Evolutionary conservation across 2,113 vertebrate genomes (phyloP).

Genomic region (Quiscalus mexicanus): DNA sequence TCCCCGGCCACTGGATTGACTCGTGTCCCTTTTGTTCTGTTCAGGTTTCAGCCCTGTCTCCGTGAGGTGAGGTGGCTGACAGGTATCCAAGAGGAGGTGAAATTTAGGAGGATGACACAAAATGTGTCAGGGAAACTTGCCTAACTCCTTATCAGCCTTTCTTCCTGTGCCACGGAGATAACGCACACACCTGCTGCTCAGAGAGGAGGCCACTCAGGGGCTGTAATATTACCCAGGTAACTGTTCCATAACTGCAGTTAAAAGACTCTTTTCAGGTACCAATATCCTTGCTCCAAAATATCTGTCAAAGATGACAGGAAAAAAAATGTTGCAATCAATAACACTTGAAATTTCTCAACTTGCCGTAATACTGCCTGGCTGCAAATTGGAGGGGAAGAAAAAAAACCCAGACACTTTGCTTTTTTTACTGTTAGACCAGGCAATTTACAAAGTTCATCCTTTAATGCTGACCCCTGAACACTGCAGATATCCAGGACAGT

Average conservation of each 20-base stretch:
- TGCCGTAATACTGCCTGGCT: background rate
- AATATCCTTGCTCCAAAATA: background rate
- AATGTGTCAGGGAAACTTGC: background rate
- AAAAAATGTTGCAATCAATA: background rate
- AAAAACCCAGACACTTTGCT: background rate
- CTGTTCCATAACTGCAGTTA: background rate
- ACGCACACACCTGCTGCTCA: background rate
- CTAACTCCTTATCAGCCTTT: background rate
- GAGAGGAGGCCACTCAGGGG: background rate
- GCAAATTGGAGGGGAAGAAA: background rate
- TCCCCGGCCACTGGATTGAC: rapidly evolving
- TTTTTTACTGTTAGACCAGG: background rate
- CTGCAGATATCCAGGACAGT: background rate
- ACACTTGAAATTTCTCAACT: background rate
- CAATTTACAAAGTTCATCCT: background rate
- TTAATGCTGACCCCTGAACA: background rate
- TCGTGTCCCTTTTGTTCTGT: background rate
- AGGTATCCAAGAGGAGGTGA: background rate
- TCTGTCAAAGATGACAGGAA: background rate
- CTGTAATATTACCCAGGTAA: background rate
- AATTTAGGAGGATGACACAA: background rate
- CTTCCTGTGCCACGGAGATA: background rate
- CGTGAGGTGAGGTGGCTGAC: background rate
- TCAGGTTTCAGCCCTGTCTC: background rate
- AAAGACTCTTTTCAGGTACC: background rate